Evolutionary conservation across 2,113 vertebrate species (phyloP), one percentile per base, ranked within the genome.

Genomic region (Pedionomus torquatus): DNA sequence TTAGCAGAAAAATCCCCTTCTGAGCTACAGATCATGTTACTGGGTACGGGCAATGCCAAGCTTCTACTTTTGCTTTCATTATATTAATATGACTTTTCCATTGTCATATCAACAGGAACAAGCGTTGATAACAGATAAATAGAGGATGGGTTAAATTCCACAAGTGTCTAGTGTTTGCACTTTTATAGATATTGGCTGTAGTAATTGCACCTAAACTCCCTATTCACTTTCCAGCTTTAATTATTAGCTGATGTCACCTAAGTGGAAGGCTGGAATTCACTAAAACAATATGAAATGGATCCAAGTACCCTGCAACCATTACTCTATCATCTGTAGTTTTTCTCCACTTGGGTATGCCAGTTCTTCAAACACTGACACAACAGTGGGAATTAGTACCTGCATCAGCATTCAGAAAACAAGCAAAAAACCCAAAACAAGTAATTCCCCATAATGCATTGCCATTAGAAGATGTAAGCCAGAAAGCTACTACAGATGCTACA

Each of bases 1-100:
- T 55, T 23, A 90, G 61, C 31, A 92, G 51, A 81, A 83, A 93
- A 93, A 75, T 66, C 55, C 41, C n/a, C 51, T 80, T 96, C 28
- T 81, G 51, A 92, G 51, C 9, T 28, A 57, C 39, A 35, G 52
- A 39, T 75, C 54, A 44, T 43, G 25, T 87, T 78, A 78, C 14
- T 60, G 66, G 24, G 31, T 66, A 33, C 66, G 43, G 46, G n/a
- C 37, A 74, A 43, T 83, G 37, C 71, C 71, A 83, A 74, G 19
- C 37, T 66, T 93, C 72, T 80, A 12, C 55, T 95, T 93, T 74
- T 83, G 41, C 37, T 93, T 96, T 93, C 51, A 10, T 87, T 95
- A 37, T 63, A 86, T 66, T 92, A 81, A 66, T 63, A 57, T 24
- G 37, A 83, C 17, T 21, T 88, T 79, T 81, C 33, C 5, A 3